Conservation (phyloP, 2,113 vertebrate species). For the Pungitius pungitius region DNA sequence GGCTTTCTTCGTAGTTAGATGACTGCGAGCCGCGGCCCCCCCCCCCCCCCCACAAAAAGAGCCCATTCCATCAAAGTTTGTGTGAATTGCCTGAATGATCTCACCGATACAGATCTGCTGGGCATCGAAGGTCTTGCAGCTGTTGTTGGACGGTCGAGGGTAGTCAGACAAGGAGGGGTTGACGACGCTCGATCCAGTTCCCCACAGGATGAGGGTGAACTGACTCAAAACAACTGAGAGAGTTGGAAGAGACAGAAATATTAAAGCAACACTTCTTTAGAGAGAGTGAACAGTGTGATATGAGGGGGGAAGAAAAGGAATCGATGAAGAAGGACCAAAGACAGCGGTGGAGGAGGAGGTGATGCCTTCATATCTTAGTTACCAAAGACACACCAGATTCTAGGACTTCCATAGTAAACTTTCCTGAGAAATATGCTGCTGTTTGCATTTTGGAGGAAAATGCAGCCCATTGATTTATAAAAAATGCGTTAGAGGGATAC, state of each 20-base stretch:
- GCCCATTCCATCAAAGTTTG: neutral
- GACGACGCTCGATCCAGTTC: slow-evolving; percentile 80
- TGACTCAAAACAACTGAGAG: slow-evolving; percentile 88
- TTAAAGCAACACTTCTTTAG: slow-evolving; percentile 39
- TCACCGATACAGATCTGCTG: slow-evolving; percentile 97
- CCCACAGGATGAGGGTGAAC: slow-evolving; percentile 92
- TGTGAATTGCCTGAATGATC: slow-evolving; percentile 56
- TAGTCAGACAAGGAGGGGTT: slow-evolving; percentile 83
- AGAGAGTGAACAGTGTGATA: slow-evolving; percentile 32
- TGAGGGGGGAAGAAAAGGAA: slow-evolving; percentile 37
- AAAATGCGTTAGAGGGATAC: no score
- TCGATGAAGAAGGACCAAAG: slow-evolving; percentile 32
- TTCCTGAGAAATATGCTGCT: neutral
- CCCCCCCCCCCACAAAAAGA: slow-evolving; percentile 15
- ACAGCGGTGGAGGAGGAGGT: slow-evolving; percentile 37
- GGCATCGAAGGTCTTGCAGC: slow-evolving; percentile 92
- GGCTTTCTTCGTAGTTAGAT: neutral
- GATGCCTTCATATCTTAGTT: slow-evolving; percentile 15
- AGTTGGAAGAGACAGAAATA: slow-evolving; percentile 17
- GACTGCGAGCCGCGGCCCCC: neutral
- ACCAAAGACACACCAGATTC: slow-evolving; percentile 17
- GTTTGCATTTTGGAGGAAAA: slow-evolving; percentile 13
- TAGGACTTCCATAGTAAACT: slow-evolving; percentile 4
- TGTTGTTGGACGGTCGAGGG: slow-evolving; percentile 88
- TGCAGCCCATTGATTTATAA: neutral